phyloP scores from a whole-genome alignment of 2,888 invertebrate species.

The Tachystola acroxantha region DNA sequence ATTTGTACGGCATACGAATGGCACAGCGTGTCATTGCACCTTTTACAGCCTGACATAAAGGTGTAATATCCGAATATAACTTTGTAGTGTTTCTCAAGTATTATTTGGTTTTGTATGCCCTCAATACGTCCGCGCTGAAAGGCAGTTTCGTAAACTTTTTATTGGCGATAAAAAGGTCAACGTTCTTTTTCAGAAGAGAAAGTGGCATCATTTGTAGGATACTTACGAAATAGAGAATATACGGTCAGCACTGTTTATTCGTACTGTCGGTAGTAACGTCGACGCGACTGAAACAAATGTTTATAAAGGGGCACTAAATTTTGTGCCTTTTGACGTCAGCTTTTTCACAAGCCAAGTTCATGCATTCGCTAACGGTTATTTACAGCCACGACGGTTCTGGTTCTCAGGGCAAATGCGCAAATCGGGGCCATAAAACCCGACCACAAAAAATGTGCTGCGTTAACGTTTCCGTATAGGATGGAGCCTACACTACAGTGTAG shows the following conservation, averaged over 20 bases:
- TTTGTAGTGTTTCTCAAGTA: constrained; percentile 1
- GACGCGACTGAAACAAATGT: constrained; percentile 2
- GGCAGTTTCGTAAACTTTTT: constrained; percentile 1
- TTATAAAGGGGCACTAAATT: constrained; percentile 11
- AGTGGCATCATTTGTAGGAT: neutral
- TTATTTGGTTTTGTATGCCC: constrained; percentile 1
- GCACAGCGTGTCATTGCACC: neutral
- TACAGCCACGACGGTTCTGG: constrained; percentile 24
- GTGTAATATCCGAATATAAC: neutral
- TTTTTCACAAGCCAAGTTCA: constrained; percentile 17
- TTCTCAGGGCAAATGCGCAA: constrained; percentile 27
- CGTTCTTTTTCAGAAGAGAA: constrained; percentile 1
- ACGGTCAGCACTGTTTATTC: neutral
- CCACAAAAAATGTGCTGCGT: constrained; percentile 33
- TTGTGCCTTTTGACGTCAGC: constrained; percentile 18
- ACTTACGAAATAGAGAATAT: constrained; percentile 1
- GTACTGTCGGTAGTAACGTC: neutral
- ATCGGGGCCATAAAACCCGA: constrained; percentile 34
- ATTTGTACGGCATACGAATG: neutral
- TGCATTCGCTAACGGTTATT: constrained; percentile 30
- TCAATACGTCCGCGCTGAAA: constrained; percentile 1
- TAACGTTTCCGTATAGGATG: constrained; percentile 38
- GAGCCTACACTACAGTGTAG: too few species aligned
- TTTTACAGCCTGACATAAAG: neutral
- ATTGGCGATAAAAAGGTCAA: constrained; percentile 6